Evolutionary conservation across 2,113 vertebrate genomes (phyloP).

Genomic region (Mirounga angustirostris): DNA sequence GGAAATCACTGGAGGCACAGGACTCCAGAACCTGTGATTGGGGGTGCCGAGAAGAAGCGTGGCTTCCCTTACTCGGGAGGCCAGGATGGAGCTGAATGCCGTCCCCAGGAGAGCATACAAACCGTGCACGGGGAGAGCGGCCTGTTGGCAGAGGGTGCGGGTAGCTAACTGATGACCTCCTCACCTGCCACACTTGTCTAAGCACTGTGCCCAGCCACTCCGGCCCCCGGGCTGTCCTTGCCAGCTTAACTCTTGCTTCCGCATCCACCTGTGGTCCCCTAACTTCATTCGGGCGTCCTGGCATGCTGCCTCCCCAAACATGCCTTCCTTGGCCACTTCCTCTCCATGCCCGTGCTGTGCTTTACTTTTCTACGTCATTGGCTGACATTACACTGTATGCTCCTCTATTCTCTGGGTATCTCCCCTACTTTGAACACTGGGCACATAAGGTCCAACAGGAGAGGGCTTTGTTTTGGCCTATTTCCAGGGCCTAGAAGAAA

Average conservation of each 20-base stretch:
- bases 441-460: neutral
- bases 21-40: fast-evolving
- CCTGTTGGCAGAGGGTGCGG: neutral
- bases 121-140: fast-evolving
- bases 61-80: neutral
- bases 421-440: no score
- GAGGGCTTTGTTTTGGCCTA: neutral
- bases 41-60: fast-evolving
- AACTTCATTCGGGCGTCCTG: neutral
- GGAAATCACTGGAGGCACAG: no score
- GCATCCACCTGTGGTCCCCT: no score
- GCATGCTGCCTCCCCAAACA: no score
- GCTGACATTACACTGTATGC: neutral
- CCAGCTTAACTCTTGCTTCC: no score
- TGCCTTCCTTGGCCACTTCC: neutral
- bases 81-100: neutral
- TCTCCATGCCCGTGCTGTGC: neutral
- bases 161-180: neutral
- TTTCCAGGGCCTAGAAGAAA: neutral
- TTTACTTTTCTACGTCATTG: neutral
- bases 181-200: fast-evolving
- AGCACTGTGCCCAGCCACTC: neutral
- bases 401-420: neutral
- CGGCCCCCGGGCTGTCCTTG: neutral
- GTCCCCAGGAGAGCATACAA: neutral